phyloP scores from a whole-genome alignment of 1,140 invertebrate genomes.

The Philopotamus ludificatus region DNA sequence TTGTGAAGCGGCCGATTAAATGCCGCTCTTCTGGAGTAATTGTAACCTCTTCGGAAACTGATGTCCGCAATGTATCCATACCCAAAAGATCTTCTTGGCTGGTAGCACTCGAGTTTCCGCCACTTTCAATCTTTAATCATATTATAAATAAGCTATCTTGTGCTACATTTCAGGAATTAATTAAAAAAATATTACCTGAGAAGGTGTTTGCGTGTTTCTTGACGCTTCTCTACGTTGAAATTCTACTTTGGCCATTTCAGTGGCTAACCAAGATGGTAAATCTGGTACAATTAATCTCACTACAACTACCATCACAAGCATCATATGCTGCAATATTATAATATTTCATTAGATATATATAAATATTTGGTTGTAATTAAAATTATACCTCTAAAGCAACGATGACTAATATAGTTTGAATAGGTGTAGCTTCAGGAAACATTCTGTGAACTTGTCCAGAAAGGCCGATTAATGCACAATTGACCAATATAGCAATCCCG shows the following conservation, averaged over 20 bases:
- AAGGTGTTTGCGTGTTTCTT: constrained; percentile 36
- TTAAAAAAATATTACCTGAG: constrained; percentile 25
- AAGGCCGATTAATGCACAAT: constrained; percentile 90
- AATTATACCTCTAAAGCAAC: constrained; percentile 72
- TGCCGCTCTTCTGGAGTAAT: constrained; percentile 38
- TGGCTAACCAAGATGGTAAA: constrained; percentile 87
- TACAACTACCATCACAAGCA: constrained; percentile 77
- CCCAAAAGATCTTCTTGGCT: constrained; percentile 39
- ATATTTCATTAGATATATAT: constrained; percentile 9
- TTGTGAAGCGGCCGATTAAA: constrained; percentile 37
- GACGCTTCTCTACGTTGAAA: constrained; percentile 64
- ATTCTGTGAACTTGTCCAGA: constrained; percentile 87
- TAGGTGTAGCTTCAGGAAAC: constrained; percentile 81
- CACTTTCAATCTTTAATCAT: constrained; percentile 33
- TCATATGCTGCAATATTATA: constrained; percentile 71
- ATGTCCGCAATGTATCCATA: constrained; percentile 21
- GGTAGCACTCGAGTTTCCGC: constrained; percentile 39
- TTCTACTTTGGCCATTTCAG: constrained; percentile 83
- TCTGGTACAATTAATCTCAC: constrained; percentile 87
- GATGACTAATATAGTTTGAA: constrained; percentile 83
- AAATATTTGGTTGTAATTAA: not conserved
- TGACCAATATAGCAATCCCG: constrained; percentile 89
- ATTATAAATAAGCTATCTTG: not conserved
- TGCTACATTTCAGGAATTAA: not conserved
- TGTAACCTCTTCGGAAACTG: constrained; percentile 35